A percentile compares a stretch with the other conserved stretches of the same genome.
Conservation (phyloP, 1,140 invertebrate genomes). For the Atta texana region DNA sequence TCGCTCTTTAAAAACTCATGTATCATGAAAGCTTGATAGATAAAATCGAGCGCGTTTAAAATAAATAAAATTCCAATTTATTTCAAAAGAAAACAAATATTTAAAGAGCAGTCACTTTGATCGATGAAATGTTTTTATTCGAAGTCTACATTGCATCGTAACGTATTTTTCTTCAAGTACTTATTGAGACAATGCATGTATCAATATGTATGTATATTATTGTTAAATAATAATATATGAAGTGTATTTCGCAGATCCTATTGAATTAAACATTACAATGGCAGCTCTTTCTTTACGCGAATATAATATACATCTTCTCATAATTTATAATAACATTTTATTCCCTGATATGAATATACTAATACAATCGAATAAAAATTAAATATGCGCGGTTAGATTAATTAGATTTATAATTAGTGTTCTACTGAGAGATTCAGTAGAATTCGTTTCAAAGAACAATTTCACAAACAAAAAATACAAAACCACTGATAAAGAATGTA, state of each 20-base stretch:
- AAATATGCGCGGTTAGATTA: background rate
- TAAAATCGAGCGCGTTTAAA: constrained; percentile 5
- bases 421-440: background rate
- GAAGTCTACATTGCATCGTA: background rate
- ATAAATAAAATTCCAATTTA: constrained; percentile 5
- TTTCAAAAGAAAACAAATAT: constrained; percentile 1
- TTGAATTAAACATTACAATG: background rate
- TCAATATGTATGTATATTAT: background rate
- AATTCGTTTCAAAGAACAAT: background rate
- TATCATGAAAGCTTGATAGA: no score
- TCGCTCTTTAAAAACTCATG: background rate
- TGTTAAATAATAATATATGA: background rate
- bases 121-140: background rate
- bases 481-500: background rate
- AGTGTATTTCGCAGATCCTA: background rate
- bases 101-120: background rate
- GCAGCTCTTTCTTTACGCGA: background rate
- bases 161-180: background rate
- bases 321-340: constrained; percentile 27
- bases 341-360: constrained; percentile 5
- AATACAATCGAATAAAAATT: background rate
- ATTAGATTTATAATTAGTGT: background rate
- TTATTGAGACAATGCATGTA: background rate
- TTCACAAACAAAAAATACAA: background rate
- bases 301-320: constrained; percentile 8